Percentiles rank a stretch among this genome's conserved stretches.
phyloP scores from a whole-genome alignment of 2,888 invertebrate species.

The Dolichopus griseipennis region DNA sequence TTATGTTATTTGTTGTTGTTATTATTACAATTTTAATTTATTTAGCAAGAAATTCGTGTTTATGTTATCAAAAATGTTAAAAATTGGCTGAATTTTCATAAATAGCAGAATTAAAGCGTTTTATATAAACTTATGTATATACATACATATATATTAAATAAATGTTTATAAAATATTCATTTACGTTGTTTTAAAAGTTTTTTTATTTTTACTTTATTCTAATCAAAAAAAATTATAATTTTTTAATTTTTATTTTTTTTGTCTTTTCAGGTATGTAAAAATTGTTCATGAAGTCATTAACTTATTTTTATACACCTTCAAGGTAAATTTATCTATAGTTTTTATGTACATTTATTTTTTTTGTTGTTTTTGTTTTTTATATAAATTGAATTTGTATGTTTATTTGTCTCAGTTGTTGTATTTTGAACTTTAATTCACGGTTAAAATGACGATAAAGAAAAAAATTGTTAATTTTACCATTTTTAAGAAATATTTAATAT shows the following conservation, averaged over 20 bases:
- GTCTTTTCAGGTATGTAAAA: background rate
- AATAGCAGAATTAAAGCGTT: background rate
- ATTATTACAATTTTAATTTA: background rate
- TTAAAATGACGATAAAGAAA: too few species aligned
- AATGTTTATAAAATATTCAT: background rate
- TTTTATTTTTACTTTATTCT: conserved; percentile 2
- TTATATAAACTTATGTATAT: too few species aligned
- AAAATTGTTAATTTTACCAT: too few species aligned
- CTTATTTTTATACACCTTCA: conserved; percentile 4
- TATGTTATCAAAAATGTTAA: background rate
- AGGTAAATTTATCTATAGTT: background rate
- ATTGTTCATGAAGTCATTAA: background rate
- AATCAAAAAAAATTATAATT: background rate
- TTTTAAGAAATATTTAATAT: too few species aligned
- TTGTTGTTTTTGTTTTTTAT: too few species aligned
- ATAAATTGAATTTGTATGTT: too few species aligned
- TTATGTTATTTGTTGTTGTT: background rate
- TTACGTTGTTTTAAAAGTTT: background rate
- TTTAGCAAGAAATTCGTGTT: background rate
- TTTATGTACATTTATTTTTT: background rate
- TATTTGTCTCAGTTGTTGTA: background rate
- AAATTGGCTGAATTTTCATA: background rate
- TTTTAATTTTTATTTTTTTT: background rate
- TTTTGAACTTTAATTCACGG: too few species aligned
- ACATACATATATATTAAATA: too few species aligned